Conservation (phyloP, 2,113 vertebrate species). For the Rhynchomys soricoides region DNA sequence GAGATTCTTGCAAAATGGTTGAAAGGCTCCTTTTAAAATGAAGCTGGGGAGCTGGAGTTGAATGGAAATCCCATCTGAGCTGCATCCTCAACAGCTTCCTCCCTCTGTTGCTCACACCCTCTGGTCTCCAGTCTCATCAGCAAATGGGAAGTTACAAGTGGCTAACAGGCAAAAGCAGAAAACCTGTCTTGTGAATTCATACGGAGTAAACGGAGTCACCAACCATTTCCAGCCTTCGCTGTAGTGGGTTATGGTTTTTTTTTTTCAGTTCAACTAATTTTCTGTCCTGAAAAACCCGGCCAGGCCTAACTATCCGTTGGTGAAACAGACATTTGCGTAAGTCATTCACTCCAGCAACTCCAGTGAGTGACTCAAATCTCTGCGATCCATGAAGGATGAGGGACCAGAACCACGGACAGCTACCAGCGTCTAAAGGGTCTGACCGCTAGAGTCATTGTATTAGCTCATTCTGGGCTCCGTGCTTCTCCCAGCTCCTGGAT, state of each 20-base stretch:
- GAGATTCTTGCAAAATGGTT: neutral
- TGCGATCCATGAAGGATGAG: neutral
- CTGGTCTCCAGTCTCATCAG: neutral
- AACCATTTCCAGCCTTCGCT: neutral
- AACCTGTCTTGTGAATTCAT: neutral
- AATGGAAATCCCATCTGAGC: neutral
- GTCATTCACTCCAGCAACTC: neutral
- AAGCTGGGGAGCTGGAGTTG: neutral
- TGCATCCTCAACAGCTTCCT: neutral
- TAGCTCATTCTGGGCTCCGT: neutral
- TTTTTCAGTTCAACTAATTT: neutral
- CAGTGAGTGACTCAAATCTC: neutral
- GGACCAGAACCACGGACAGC: neutral
- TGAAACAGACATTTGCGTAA: neutral
- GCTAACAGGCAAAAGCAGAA: neutral
- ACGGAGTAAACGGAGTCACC: neutral
- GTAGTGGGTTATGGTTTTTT: neutral
- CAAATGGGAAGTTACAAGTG: neutral
- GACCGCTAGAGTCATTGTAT: no score
- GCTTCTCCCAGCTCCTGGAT: neutral
- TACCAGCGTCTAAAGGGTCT: neutral
- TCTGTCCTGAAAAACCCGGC: constrained; percentile 31
- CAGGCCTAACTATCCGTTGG: neutral
- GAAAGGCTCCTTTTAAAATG: neutral
- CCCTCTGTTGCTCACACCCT: neutral